phyloP scores from a whole-genome alignment of 1,140 invertebrate species.

The Orius insidiosus region DNA sequence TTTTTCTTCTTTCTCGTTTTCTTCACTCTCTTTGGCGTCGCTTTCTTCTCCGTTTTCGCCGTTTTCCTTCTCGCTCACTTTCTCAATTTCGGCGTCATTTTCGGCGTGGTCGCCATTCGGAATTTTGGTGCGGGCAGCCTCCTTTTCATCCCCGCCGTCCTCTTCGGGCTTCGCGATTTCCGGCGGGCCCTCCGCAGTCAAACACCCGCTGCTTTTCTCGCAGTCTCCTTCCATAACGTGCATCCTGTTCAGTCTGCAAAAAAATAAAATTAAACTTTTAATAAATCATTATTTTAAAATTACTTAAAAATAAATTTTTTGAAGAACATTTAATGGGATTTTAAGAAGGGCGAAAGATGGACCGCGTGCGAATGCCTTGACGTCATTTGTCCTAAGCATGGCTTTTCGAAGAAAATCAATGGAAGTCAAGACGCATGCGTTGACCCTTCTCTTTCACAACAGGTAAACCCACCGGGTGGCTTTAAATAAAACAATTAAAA shows the following conservation, averaged over 20 bases:
- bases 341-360: too few species aligned
- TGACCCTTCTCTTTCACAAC: too few species aligned
- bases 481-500: too few species aligned
- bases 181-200: slow-evolving; percentile 5
- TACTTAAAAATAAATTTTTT: too few species aligned
- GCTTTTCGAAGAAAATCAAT: too few species aligned
- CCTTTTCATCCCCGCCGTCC: background rate
- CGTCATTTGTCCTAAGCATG: too few species aligned
- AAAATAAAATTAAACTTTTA: background rate
- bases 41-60: slow-evolving; percentile 4
- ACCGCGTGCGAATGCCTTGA: too few species aligned
- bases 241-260: slow-evolving; percentile 20
- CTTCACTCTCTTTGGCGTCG: slow-evolving; percentile 8
- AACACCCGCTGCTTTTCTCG: slow-evolving; percentile 8
- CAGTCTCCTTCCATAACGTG: slow-evolving; percentile 20
- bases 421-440: too few species aligned
- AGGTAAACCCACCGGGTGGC: too few species aligned
- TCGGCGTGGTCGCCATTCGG: background rate
- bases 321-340: too few species aligned
- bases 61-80: slow-evolving; percentile 1
- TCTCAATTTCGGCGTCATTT: background rate
- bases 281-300: too few species aligned
- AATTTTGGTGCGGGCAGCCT: background rate
- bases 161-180: background rate
- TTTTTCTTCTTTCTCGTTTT: background rate